A percentile compares a stretch with the other conserved stretches of the same genome.
phyloP scores from a whole-genome alignment of 2,888 invertebrate genomes.

The Athalia cordata region DNA sequence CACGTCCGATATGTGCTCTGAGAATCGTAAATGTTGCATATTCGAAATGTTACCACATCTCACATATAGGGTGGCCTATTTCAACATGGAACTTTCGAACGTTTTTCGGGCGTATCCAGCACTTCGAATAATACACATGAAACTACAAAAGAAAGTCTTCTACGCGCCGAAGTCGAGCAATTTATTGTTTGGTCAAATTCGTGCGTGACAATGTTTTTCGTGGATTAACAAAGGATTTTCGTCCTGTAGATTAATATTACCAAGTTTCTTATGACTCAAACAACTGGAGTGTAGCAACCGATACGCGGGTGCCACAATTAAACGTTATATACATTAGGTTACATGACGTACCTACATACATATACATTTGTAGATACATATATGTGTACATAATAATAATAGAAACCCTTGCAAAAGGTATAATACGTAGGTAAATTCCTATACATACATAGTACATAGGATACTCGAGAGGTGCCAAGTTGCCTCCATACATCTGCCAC shows the following conservation, averaged over 20 bases:
- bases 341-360: too few species aligned
- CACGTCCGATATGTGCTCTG: too few species aligned
- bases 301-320: too few species aligned
- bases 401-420: constrained; percentile 24
- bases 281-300: too few species aligned
- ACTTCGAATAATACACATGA: background rate
- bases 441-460: constrained; percentile 10
- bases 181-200: constrained; percentile 1
- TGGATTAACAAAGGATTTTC: constrained; percentile 32
- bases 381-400: background rate
- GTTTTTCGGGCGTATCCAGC: background rate
- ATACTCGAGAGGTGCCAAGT: constrained; percentile 44
- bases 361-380: too few species aligned
- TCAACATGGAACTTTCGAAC: too few species aligned
- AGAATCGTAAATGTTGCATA: too few species aligned
- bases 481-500: constrained; percentile 71
- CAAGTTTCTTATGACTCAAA: background rate
- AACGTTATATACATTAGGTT: too few species aligned
- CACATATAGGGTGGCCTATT: too few species aligned
- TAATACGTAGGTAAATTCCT: background rate
- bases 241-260: constrained; percentile 15
- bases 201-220: background rate
- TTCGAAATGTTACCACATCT: too few species aligned
- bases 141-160: background rate
- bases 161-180: background rate